Evolutionary conservation across 2,888 invertebrate genomes (phyloP), one percentile per base, ranked within the genome.

Genomic region (Pegoplata infirma): DNA sequence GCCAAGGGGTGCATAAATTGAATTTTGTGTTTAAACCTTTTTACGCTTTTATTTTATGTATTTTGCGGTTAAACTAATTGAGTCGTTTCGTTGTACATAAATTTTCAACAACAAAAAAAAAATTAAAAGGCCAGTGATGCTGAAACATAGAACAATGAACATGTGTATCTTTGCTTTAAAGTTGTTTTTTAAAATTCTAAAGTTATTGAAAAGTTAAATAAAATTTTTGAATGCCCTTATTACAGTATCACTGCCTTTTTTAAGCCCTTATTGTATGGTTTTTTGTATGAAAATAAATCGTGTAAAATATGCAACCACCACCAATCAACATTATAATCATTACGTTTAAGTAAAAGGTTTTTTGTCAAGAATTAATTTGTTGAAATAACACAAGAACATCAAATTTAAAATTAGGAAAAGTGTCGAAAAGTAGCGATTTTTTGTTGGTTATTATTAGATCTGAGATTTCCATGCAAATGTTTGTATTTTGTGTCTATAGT

Each of bases 21-120:
- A 88, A 88, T 88, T 88, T 84, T 81, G 82, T 85, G 82, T 85
- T 85, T 87, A 84, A 85, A 84, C 84, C 84, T 85, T 83, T 85
- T 83, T 84, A 84, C 82, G 82, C 84, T 84, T 84, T 86, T 84
- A n/a, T n/a, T 86, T 5, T 63, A 51, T 86, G 67, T 77, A 81
- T 81, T 85, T 86, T 88, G 88, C 84, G 88, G 88, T 88, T 88
- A 86, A 88, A 88, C 89, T 88, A 89, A 89, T 89, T 89, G 88
- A 88, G 88, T 88, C 84, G 84, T 84, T n/a, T 85, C 86, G 51
- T 8, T 59, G 17, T 53, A 49, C 61, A 72, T 56, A 67, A 67
- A 72, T 67, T 59, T 86, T 40, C 25, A 25, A 40, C 40, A 87
- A 85, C 25, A 49, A 8, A 46, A 56, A 36, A 59, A 44, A 7